Evolutionary conservation across 2,797 vertebrate species (phyloP).

Genomic region (Coendou prehensilis): DNA sequence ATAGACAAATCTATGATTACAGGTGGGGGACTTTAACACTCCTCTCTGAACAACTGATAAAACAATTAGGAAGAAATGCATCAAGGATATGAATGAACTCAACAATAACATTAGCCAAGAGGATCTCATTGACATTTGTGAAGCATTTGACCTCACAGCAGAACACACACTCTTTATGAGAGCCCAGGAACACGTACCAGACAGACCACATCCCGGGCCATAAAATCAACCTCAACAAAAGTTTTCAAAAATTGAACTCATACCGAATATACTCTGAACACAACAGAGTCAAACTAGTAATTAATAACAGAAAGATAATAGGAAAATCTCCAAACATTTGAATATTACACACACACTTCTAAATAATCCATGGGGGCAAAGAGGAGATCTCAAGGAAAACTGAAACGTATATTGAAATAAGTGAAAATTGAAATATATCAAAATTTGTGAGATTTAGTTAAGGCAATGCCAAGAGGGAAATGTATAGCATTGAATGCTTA

Average conservation of each 20-base stretch:
- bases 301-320: background rate
- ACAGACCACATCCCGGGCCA: background rate
- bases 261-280: background rate
- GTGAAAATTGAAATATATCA: conserved; percentile 13
- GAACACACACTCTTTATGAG: background rate
- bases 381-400: background rate
- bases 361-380: background rate
- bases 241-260: background rate
- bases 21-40: background rate
- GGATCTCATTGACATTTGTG: background rate
- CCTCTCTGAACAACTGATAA: background rate
- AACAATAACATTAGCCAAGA: background rate
- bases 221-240: background rate
- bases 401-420: background rate
- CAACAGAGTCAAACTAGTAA: background rate
- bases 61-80: background rate
- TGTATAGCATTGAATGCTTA: background rate
- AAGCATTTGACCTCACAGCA: background rate
- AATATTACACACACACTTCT: background rate
- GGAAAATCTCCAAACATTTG: background rate
- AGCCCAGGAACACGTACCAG: background rate
- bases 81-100: background rate
- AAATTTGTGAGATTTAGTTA: background rate
- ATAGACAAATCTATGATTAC: background rate
- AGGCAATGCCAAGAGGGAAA: background rate